phyloP scores from a whole-genome alignment of 2,797 vertebrate genomes.

The Falco biarmicus region DNA sequence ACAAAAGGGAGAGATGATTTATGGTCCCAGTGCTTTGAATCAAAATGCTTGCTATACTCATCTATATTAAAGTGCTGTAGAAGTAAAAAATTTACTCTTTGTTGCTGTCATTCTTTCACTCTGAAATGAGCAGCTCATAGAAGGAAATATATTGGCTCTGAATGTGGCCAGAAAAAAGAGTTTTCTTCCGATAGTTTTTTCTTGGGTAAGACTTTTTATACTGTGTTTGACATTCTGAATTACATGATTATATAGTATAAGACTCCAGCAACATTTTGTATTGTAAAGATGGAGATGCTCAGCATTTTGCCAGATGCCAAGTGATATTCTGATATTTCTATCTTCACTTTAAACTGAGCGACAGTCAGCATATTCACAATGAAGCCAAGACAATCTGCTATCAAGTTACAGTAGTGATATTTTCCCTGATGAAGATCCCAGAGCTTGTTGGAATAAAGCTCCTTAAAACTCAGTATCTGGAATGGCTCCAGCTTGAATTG shows the following conservation, averaged over 20 bases:
- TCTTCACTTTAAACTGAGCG: constrained; percentile 54
- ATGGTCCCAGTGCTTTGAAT: background rate
- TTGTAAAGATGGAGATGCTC: constrained; percentile 63
- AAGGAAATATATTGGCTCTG: background rate
- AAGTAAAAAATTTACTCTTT: background rate
- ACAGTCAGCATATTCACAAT: constrained; percentile 65
- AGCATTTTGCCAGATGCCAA: constrained; percentile 65
- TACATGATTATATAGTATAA: constrained; percentile 42
- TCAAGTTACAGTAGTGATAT: constrained; percentile 50
- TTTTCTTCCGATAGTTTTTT: constrained; percentile 32
- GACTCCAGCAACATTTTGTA: constrained; percentile 50
- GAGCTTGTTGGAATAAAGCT: constrained; percentile 26
- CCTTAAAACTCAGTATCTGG: constrained; percentile 21
- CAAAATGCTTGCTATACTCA: background rate
- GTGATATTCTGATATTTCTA: constrained; percentile 49
- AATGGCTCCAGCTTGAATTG: background rate
- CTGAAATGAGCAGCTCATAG: background rate
- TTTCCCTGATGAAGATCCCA: constrained; percentile 38
- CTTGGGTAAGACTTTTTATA: constrained; percentile 38
- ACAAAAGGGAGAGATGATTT: background rate
- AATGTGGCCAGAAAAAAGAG: background rate
- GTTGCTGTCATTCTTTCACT: background rate
- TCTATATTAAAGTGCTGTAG: background rate
- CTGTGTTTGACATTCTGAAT: constrained; percentile 53
- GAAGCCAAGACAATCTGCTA: constrained; percentile 67